A percentile compares a stretch with the other conserved stretches of the same genome.
These are phyloP conservation scores for Leontocebus nigricollis DNA, from an alignment of 2,797 vertebrate genomes.

Conservation along the genomic window DNA sequence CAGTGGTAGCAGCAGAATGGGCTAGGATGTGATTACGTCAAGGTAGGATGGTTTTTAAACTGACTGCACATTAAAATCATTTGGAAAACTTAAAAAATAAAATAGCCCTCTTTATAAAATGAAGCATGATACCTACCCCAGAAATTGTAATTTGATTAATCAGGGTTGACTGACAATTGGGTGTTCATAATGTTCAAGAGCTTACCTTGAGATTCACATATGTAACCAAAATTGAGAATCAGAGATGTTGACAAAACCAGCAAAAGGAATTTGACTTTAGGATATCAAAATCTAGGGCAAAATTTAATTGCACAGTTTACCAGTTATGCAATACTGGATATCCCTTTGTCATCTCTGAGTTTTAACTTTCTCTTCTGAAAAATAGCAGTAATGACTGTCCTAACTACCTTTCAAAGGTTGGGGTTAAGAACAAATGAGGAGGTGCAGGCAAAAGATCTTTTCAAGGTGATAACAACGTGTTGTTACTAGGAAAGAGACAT, in stretches of 20 bases:
- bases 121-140: neutral
- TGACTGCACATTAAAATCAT: neutral
- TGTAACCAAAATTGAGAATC: neutral
- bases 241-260: neutral
- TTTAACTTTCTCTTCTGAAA: neutral
- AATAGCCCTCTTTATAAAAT: too few species aligned
- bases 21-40: neutral
- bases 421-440: neutral
- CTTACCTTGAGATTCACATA: neutral
- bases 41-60: neutral
- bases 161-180: neutral
- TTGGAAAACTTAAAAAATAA: neutral
- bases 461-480: neutral
- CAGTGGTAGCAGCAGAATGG: neutral
- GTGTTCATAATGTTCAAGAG: neutral
- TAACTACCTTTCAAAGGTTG: neutral
- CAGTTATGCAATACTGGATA: neutral
- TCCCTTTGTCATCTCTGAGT: neutral
- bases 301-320: neutral
- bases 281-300: neutral
- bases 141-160: slow-evolving; percentile 25
- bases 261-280: neutral
- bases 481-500: neutral
- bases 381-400: neutral
- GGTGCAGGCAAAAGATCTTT: neutral